Percentiles rank a stretch among this genome's conserved stretches.
These are phyloP conservation scores for Diplodus sargus DNA, from an alignment of 2,797 vertebrate genomes.

Conservation along the genomic window DNA sequence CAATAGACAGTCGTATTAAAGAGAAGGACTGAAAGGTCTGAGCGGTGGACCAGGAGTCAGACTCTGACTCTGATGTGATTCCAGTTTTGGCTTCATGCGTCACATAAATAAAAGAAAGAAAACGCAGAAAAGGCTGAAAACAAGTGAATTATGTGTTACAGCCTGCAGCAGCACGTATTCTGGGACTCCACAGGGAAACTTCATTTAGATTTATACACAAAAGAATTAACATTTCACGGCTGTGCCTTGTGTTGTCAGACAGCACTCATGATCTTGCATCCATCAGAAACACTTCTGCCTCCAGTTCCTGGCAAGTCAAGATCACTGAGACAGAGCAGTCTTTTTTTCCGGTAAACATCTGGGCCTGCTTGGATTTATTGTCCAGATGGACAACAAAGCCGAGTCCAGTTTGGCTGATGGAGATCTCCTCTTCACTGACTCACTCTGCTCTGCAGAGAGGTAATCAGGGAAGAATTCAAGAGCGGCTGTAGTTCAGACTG, in stretches of 20 bases:
- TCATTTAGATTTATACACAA: constrained; percentile 1
- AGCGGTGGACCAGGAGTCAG: neutral
- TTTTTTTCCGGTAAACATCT: constrained; percentile 72
- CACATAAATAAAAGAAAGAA: neutral
- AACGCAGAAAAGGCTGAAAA: neutral
- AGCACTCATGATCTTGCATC: constrained; percentile 35
- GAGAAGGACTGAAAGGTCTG: neutral
- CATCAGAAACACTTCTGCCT: constrained; percentile 67
- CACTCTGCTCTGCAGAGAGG: constrained; percentile 66
- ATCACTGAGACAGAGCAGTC: constrained; percentile 26
- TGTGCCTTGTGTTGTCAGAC: constrained; percentile 52
- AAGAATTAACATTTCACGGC: constrained; percentile 15
- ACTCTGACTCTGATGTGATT: neutral
- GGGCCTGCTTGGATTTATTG: constrained; percentile 72
- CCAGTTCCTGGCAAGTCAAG: constrained; percentile 27
- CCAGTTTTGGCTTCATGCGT: neutral
- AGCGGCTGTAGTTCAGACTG: constrained; percentile 44
- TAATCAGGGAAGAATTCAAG: constrained; percentile 59
- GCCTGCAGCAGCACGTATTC: constrained; percentile 11
- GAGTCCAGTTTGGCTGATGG: constrained; percentile 66
- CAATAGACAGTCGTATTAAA: neutral
- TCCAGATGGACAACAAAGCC: constrained; percentile 79
- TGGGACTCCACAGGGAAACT: neutral
- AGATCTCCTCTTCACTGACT: constrained; percentile 60
- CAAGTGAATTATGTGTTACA: constrained; percentile 7